Percentiles rank a stretch among this genome's conserved stretches.
These are phyloP conservation scores for Pyrgilauda ruficollis DNA, from an alignment of 2,113 vertebrate genomes.

Conservation along the genomic window DNA sequence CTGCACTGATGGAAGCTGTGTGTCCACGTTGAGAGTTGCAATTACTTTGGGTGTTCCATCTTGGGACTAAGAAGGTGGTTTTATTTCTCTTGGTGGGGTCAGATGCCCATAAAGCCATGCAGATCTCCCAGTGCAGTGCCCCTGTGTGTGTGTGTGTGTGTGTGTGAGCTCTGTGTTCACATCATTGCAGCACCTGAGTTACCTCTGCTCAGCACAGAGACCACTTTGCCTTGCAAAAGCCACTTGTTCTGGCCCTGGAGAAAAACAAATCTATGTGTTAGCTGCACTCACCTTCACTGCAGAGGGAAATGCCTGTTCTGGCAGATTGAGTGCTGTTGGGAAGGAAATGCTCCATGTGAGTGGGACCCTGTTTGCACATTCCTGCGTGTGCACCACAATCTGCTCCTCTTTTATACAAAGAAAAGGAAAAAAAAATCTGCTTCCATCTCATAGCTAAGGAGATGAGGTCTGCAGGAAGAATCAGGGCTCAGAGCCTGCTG, in stretches of 20 bases:
- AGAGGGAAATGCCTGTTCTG: background rate
- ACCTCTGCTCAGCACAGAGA: background rate
- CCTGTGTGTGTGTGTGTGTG: background rate
- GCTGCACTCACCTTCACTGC: background rate
- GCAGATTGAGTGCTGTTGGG: background rate
- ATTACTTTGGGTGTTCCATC: background rate
- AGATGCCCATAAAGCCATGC: background rate
- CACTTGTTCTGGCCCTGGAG: background rate
- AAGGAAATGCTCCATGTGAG: background rate
- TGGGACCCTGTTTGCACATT: background rate
- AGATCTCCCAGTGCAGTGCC: background rate
- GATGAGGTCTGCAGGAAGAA: background rate
- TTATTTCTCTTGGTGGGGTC: background rate
- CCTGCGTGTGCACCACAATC: background rate
- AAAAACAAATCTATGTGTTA: background rate
- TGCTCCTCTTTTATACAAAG: background rate
- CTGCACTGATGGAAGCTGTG: background rate
- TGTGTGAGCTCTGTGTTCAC: background rate
- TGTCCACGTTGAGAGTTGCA: fast-evolving
- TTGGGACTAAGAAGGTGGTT: background rate
- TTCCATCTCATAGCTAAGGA: background rate
- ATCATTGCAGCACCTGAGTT: background rate
- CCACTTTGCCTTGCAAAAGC: background rate
- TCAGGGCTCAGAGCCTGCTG: background rate
- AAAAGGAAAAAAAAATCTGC: background rate